These are phyloP conservation scores for Otus scops DNA, from an alignment of 2,797 vertebrate species.

Conservation along the genomic window DNA sequence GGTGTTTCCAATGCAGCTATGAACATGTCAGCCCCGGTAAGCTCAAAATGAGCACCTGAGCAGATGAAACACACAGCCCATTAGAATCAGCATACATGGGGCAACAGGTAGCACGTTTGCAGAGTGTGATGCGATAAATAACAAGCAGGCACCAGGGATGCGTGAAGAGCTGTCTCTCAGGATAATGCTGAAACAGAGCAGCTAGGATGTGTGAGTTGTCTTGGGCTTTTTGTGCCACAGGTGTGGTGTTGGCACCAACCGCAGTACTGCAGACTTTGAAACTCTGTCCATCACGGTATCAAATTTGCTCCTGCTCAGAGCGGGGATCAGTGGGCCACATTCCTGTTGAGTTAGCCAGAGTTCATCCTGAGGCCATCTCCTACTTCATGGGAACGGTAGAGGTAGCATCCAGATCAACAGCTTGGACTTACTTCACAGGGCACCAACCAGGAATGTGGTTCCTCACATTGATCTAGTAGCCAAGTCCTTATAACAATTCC, in stretches of 20 bases:
- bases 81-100: accelerated
- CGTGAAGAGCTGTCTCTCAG: not conserved
- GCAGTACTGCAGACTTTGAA: not conserved
- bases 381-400: not conserved
- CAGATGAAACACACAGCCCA: accelerated
- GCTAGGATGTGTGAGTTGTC: not conserved
- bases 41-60: not conserved
- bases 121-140: not conserved
- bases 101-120: accelerated
- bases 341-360: not conserved
- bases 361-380: not conserved
- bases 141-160: accelerated
- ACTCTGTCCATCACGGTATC: accelerated
- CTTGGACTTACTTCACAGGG: not conserved
- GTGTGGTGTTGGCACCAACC: accelerated
- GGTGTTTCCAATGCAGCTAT: not conserved
- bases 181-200: accelerated
- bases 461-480: not conserved
- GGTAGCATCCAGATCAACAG: not conserved
- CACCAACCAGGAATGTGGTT: not conserved
- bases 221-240: not conserved
- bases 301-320: not conserved
- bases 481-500: accelerated
- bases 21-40: not conserved
- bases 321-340: accelerated